Conservation (phyloP, 2,797 vertebrate genomes). For the Etheostoma perlongum region DNA sequence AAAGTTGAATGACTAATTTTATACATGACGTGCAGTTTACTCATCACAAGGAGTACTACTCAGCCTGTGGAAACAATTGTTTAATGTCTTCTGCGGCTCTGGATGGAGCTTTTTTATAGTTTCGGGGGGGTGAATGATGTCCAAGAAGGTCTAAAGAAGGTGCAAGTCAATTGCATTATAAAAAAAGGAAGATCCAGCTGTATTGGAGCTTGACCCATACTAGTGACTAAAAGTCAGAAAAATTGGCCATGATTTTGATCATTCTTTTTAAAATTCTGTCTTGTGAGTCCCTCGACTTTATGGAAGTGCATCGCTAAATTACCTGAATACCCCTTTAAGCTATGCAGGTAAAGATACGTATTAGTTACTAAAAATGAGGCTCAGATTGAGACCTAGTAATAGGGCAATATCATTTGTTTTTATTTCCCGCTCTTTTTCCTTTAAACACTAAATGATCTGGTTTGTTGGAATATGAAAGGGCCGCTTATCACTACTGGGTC, state of each 20-base stretch:
- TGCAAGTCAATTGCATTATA: background rate
- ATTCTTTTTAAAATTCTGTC: background rate
- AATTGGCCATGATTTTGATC: background rate
- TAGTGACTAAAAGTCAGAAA: background rate
- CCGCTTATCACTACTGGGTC: no score
- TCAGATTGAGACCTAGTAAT: background rate
- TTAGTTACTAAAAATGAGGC: background rate
- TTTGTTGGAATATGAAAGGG: background rate
- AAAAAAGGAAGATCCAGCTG: background rate
- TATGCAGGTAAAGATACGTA: background rate
- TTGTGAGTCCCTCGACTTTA: background rate
- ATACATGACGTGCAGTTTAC: background rate
- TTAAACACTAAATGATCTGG: background rate
- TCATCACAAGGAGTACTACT: background rate
- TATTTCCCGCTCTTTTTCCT: background rate
- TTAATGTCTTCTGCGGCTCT: background rate
- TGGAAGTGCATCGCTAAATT: background rate
- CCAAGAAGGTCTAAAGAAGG: background rate
- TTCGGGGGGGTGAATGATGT: no score
- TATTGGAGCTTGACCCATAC: background rate
- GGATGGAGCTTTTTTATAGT: no score
- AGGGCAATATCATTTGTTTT: background rate
- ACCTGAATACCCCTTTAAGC: background rate
- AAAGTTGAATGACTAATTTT: background rate
- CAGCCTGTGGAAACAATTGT: background rate